phyloP scores from a whole-genome alignment of 2,797 vertebrate species.

The Liasis olivaceus region DNA sequence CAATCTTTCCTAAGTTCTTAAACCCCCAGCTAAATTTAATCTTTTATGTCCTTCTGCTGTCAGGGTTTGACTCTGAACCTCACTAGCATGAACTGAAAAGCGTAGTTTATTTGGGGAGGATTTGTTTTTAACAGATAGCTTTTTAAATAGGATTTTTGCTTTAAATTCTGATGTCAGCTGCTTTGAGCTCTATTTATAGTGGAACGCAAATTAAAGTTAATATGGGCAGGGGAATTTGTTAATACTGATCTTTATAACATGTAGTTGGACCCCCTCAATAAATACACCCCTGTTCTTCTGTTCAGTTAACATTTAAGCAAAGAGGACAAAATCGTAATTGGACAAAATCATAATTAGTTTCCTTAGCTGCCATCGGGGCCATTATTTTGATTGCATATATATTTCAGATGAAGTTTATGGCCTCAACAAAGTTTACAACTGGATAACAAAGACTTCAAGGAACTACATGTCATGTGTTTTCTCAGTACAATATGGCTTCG shows the following conservation, averaged over 20 bases:
- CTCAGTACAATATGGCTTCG: constrained; percentile 30
- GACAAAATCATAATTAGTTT: neutral
- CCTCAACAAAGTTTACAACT: neutral
- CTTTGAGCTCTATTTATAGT: neutral
- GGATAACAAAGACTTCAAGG: constrained; percentile 60
- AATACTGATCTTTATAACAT: neutral
- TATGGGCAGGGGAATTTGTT: neutral
- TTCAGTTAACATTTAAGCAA: neutral
- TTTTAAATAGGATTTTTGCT: neutral
- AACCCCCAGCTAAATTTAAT: neutral
- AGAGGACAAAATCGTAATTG: neutral
- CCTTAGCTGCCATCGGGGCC: neutral
- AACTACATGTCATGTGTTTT: constrained; percentile 65
- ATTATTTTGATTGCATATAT: neutral
- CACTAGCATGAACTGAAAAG: neutral
- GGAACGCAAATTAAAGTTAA: neutral
- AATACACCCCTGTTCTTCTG: neutral
- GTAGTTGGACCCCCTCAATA: neutral
- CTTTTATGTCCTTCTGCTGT: neutral
- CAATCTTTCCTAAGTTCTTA: neutral
- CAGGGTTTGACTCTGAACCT: neutral
- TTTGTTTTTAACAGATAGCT: neutral
- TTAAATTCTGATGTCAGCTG: neutral
- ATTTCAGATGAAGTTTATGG: neutral
- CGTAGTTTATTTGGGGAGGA: neutral